Evolutionary conservation across 2,888 invertebrate species (phyloP).

Genomic region (Cataglyphis cursor): DNA sequence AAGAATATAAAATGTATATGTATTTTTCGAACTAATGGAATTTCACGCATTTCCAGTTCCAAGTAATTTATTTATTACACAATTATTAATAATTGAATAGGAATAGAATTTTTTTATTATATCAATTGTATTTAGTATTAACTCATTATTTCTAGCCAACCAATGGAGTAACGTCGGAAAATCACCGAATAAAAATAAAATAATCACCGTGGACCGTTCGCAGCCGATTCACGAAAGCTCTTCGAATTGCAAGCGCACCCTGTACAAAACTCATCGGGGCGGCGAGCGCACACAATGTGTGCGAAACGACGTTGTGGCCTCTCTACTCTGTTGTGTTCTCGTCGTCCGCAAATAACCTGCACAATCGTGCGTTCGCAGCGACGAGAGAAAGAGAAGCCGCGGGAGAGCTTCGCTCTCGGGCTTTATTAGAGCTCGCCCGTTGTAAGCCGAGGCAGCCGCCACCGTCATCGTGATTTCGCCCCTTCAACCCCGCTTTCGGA

Average conservation of each 20-base stretch:
- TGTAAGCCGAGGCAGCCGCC: not conserved
- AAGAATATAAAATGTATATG: not conserved
- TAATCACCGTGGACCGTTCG: slow-evolving; percentile 9
- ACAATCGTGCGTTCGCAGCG: slow-evolving; percentile 56
- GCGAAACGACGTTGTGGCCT: slow-evolving; percentile 42
- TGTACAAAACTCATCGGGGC: slow-evolving; percentile 17
- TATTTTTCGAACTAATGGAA: not conserved
- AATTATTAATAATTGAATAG: not conserved
- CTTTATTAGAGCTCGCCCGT: slow-evolving; percentile 60
- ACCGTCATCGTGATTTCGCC: slow-evolving; percentile 1
- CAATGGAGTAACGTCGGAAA: not conserved
- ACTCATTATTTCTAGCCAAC: not conserved
- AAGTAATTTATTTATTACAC: not conserved
- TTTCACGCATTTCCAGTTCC: not conserved
- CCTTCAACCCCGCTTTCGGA: slow-evolving; percentile 20
- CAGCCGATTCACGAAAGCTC: not conserved
- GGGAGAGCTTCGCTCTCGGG: slow-evolving; percentile 47
- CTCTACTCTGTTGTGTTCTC: slow-evolving; percentile 64
- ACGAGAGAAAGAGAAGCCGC: slow-evolving; percentile 38
- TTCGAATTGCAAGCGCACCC: slow-evolving; percentile 45
- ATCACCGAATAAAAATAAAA: not conserved
- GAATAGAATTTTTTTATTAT: not conserved
- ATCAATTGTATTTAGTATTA: not conserved
- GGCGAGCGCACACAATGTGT: slow-evolving; percentile 32
- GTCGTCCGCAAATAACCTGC: slow-evolving; percentile 71